Evolutionary conservation across 2,797 vertebrate species (phyloP).

Genomic region (Lithobates pipiens): DNA sequence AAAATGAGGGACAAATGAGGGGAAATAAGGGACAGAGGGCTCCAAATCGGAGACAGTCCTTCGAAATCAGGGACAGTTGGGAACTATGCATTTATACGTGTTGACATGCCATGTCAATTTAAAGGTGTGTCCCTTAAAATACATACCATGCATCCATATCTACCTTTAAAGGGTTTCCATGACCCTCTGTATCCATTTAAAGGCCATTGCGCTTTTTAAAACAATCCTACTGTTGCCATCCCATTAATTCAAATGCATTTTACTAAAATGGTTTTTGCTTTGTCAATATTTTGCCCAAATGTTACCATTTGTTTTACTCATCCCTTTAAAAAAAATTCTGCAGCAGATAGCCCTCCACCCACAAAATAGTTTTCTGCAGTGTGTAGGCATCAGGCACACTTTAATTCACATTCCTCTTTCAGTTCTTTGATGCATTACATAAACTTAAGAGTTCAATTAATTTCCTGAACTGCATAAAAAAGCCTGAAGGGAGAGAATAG

Average conservation of each 20-base stretch:
- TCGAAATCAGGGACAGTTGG: no score
- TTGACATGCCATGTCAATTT: no score
- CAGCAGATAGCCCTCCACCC: no score
- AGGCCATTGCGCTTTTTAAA: background rate
- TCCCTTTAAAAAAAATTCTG: no score
- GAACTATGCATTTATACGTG: no score
- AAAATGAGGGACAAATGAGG: no score
- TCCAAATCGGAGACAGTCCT: no score
- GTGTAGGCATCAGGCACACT: background rate
- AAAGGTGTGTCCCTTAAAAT: no score
- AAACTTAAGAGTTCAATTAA: background rate
- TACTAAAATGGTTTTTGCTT: background rate
- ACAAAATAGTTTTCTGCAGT: background rate
- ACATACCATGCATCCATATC: no score
- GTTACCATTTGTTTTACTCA: background rate
- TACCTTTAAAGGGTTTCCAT: no score
- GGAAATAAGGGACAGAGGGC: no score
- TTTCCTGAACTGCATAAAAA: background rate
- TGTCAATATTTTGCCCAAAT: background rate
- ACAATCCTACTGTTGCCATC: background rate
- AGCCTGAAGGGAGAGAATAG: background rate
- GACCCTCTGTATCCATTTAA: background rate
- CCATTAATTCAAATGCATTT: background rate
- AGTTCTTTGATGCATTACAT: background rate
- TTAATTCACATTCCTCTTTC: slow-evolving; percentile 20